Base-by-base conservation (phyloP, 2,888 invertebrate genomes). In the Ganaspis brasiliensis region DNA sequence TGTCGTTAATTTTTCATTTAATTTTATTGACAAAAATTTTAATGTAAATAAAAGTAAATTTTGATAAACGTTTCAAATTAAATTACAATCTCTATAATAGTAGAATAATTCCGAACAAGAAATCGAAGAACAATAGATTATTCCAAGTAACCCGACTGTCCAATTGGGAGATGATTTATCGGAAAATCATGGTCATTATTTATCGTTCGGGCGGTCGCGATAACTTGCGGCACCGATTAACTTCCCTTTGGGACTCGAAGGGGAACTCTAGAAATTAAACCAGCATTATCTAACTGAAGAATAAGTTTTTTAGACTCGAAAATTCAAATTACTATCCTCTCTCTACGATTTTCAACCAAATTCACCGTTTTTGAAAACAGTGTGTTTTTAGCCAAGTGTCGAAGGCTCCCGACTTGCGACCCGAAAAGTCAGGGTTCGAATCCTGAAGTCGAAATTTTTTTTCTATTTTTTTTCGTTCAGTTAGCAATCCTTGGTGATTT, bases 141-240 rank as follows among this genome's bases (percentile, higher is more conserved):
- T 67, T 67, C 37, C 14, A n/a, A 67, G 40, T 45, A 67, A 45
- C 40, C 24, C 21, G n/a, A 67, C 63, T n/a, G n/a, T 45, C 37
- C 40, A 37, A 63, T 63, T 63, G 40, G 8, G 16, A 14, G 14
- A 63, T 63, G 40, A 63, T 63, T 63, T 63, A 63, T 63, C 63
- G 16, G 21, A 63, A 63, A 63, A 63, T 63, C 63, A 63, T 63
- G 63, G 21, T 63, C 40, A 37, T 63, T 63, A 63, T 40, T 63
- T 63, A 63, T 63, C 63, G 63, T 40, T 63, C 14, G 14, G 21
- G 37, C 63, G 63, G 37, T 63, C 21, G 19, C 37, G 37, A 63
- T 40, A 37, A 35, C 63, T 37, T 5, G 63, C 37, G 21, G 63
- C 40, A 35, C 21, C 63, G 63, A 63, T 63, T 40, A 63, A 63